Conservation (phyloP, 2,113 vertebrate genomes). For the Coturnix japonica region DNA sequence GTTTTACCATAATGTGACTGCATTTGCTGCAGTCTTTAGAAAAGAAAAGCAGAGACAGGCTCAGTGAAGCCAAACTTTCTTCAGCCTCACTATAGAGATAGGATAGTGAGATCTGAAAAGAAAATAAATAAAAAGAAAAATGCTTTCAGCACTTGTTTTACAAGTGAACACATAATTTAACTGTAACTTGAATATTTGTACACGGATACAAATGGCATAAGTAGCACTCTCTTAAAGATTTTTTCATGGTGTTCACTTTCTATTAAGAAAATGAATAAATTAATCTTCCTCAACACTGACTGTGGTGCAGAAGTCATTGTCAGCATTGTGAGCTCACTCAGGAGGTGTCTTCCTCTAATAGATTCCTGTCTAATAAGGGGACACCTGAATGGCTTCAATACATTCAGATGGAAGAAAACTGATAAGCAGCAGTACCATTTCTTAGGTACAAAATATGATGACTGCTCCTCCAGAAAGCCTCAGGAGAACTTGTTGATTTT, state of each 20-base stretch:
- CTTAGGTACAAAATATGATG: background rate
- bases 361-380: background rate
- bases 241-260: background rate
- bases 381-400: background rate
- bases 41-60: background rate
- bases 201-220: background rate
- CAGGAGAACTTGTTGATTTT: slow-evolving; percentile 16
- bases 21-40: background rate
- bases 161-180: background rate
- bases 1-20: background rate
- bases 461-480: background rate
- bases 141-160: background rate
- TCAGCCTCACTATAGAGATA: background rate
- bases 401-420: background rate
- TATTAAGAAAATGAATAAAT: background rate
- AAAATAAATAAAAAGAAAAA: background rate
- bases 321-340: background rate
- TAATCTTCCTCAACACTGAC: background rate
- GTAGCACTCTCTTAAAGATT: background rate
- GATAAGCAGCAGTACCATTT: background rate
- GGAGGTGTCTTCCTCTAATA: background rate
- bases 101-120: background rate
- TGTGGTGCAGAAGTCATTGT: background rate
- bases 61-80: background rate
- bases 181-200: background rate